These are phyloP conservation scores for Rhinoderma darwinii DNA, from an alignment of 2,113 vertebrate genomes.

Conservation along the genomic window DNA sequence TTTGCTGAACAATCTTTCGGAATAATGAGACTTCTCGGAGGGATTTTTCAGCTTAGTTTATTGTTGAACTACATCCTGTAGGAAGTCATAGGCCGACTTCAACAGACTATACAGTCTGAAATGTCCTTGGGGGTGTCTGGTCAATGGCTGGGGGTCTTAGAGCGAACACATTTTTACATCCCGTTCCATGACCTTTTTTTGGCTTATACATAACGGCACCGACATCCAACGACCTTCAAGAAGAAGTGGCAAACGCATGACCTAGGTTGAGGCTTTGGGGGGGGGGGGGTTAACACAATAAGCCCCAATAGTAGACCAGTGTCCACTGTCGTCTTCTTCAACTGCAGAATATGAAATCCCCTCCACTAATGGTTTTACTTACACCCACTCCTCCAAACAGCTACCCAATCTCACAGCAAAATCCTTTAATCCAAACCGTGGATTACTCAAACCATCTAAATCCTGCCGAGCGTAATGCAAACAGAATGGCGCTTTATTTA, in stretches of 20 bases:
- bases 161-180: no score
- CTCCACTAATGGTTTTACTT: slow-evolving; percentile 12
- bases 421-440: slow-evolving; percentile 35
- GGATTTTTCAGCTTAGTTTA: no score
- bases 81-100: no score
- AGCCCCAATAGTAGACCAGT: neutral
- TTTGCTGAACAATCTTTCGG: no score
- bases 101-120: no score
- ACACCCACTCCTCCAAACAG: neutral
- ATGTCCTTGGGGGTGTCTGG: no score
- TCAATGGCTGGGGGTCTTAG: no score
- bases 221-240: no score
- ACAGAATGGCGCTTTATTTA: neutral
- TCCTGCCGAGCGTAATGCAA: neutral
- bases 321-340: neutral
- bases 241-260: no score
- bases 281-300: neutral
- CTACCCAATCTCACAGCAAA: slow-evolving; percentile 6
- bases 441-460: slow-evolving; percentile 31
- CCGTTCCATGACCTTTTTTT: neutral
- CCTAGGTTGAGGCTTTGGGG: neutral
- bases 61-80: no score
- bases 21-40: no score
- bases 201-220: neutral
- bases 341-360: neutral